phyloP scores from a whole-genome alignment of 2,888 invertebrate species.

The Caradrina clavipalpis region DNA sequence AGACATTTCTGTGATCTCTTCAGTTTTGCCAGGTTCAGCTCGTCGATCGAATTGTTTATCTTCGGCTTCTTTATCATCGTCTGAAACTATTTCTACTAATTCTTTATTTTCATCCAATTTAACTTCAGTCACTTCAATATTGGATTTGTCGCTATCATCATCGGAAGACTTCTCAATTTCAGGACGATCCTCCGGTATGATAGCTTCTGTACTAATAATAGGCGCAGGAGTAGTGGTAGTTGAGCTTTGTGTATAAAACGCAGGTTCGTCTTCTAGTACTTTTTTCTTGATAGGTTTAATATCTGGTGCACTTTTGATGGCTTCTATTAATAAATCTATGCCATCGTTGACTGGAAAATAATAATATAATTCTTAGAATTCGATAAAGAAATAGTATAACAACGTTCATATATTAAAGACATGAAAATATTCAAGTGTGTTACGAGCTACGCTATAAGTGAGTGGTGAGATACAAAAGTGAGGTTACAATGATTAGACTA shows the following conservation, averaged over 20 bases:
- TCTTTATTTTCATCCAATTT: constrained; percentile 39
- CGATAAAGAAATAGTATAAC: too few relatives aligned
- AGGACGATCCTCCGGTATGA: constrained; percentile 29
- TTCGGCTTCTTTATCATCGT: constrained; percentile 54
- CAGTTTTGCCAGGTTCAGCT: constrained; percentile 26
- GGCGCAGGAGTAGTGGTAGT: constrained; percentile 1
- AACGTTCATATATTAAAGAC: background rate
- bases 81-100: constrained; percentile 37
- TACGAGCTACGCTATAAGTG: background rate
- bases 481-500: background rate
- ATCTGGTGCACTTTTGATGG: constrained; percentile 83
- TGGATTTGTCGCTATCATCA: constrained; percentile 41
- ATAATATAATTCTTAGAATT: background rate
- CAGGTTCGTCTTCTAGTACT: constrained; percentile 58
- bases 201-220: constrained; percentile 4
- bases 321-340: constrained; percentile 82
- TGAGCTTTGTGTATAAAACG: constrained; percentile 11
- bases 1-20: constrained; percentile 30
- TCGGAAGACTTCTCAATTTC: constrained; percentile 33
- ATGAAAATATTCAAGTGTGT: background rate
- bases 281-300: constrained; percentile 76
- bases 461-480: background rate
- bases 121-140: constrained; percentile 28
- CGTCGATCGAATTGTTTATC: constrained; percentile 63
- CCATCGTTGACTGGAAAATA: constrained; percentile 80